Percentiles rank a stretch among this genome's conserved stretches.
Evolutionary conservation across 2,797 vertebrate genomes (phyloP).

Genomic region (Malacoctenus gilli): DNA sequence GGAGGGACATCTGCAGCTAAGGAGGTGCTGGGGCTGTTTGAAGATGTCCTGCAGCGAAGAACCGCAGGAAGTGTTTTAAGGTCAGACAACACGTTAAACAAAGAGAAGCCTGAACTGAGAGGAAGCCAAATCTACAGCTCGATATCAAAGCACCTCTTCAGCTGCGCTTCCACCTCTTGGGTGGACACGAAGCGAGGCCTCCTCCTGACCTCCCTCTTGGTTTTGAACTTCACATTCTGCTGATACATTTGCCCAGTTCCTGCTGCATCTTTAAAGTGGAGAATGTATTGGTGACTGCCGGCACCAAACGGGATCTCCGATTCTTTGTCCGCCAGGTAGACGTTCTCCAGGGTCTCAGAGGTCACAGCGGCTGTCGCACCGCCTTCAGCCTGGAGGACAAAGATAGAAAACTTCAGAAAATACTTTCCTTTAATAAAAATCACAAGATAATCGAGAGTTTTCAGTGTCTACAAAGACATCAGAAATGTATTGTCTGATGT

Average conservation of each 20-base stretch:
- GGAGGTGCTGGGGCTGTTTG: slow-evolving; percentile 47
- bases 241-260: slow-evolving; percentile 81
- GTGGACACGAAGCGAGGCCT: slow-evolving; percentile 88
- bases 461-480: too few relatives aligned
- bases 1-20: slow-evolving; percentile 72
- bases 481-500: too few relatives aligned
- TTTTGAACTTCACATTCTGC: slow-evolving; percentile 80
- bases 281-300: slow-evolving; percentile 80
- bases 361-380: slow-evolving; percentile 68
- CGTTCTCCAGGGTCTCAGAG: slow-evolving; percentile 87
- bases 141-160: slow-evolving; percentile 69
- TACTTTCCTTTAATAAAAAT: too few relatives aligned
- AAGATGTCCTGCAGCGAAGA: slow-evolving; percentile 33
- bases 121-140: background rate
- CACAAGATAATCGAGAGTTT: too few relatives aligned
- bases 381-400: slow-evolving; percentile 62
- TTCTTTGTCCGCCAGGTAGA: slow-evolving; percentile 78
- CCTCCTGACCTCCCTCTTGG: slow-evolving; percentile 83
- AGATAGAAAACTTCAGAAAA: background rate
- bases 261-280: slow-evolving; percentile 80
- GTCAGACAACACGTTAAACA: too few relatives aligned
- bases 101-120: background rate
- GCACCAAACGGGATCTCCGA: slow-evolving; percentile 79
- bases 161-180: slow-evolving; percentile 77
- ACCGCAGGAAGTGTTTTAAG: background rate